Base-by-base conservation (phyloP, 2,888 invertebrate genomes). In the Ormyrus labotus region DNA sequence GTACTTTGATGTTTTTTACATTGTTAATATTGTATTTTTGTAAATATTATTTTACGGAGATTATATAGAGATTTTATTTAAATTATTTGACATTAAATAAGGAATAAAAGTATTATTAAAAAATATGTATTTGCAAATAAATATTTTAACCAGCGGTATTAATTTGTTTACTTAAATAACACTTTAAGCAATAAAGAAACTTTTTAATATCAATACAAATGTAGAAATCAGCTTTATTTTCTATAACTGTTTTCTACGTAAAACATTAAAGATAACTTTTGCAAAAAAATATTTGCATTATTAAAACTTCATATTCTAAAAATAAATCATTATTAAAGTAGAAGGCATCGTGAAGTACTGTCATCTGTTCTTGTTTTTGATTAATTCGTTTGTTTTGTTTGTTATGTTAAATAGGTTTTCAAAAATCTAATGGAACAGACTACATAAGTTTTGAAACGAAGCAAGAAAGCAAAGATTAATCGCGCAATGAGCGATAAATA, bases 331-430 rank as follows among this genome's bases (percentile, higher is more conserved):
- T 55, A 13, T 34, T n/a, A 63, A 48, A 11, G 48, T 64, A 19
- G 65, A 34, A 34, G 34, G 34, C 34, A 34, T 34, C 34, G 34
- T 34, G 34, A 76, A 75, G 80, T 71, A 57, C 55, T 57, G 11
- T 9, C 3, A 51, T 67, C 53, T 55, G 76, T 81, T 81, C 78
- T 70, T 78, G 73, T n/a, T 60, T 73, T 81, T 60, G 77, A 76
- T 78, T 57, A 72, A n/a, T 64, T 72, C 73, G 67, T 77, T 73
- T 47, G 65, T 63, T 81, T 69, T 45, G 64, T 69, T 78, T 64
- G 48, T 72, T 72, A 55, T 57, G 48, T 76, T 61, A 45, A 58
- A 60, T 78, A 69, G 73, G 65, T 81, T 81, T 63, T 6, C 9
- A 48, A 8, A 53, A 81, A 77, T 53, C 77, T 72, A 64, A 67